Evolutionary conservation across 2,888 invertebrate species (phyloP).

Genomic region (Amblyjoppa proteus): DNA sequence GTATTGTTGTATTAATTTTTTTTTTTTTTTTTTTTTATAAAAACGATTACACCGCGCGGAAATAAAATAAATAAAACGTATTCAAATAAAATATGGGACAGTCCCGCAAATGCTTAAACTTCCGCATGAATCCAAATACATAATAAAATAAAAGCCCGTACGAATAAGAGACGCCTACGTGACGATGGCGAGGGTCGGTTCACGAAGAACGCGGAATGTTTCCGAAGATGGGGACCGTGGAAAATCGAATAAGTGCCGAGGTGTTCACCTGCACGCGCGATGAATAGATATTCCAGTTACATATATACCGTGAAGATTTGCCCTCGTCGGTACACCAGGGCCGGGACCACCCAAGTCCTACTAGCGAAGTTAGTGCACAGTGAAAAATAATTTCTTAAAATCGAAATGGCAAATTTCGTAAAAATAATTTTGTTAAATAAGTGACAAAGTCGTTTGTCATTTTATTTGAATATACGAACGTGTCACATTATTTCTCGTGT

Average conservation of each 20-base stretch:
- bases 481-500: too few relatives aligned
- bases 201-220: constrained; percentile 20
- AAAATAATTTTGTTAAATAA: too few relatives aligned
- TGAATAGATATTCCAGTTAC: constrained; percentile 33
- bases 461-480: too few relatives aligned
- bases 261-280: constrained; percentile 14
- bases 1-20: too few relatives aligned
- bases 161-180: neutral
- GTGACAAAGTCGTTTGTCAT: too few relatives aligned
- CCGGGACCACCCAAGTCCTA: too few relatives aligned
- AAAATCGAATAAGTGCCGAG: constrained; percentile 43
- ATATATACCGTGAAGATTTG: neutral
- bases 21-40: neutral
- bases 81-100: constrained; percentile 21
- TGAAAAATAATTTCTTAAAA: too few relatives aligned
- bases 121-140: constrained; percentile 12
- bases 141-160: constrained; percentile 3
- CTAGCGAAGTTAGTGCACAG: too few relatives aligned
- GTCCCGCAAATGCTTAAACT: neutral
- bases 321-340: too few relatives aligned
- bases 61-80: neutral
- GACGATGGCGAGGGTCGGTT: constrained; percentile 5
- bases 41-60: neutral
- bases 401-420: too few relatives aligned
- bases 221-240: neutral